Evolutionary conservation across 1,140 invertebrate species (phyloP).

Genomic region (Idris sp.): DNA sequence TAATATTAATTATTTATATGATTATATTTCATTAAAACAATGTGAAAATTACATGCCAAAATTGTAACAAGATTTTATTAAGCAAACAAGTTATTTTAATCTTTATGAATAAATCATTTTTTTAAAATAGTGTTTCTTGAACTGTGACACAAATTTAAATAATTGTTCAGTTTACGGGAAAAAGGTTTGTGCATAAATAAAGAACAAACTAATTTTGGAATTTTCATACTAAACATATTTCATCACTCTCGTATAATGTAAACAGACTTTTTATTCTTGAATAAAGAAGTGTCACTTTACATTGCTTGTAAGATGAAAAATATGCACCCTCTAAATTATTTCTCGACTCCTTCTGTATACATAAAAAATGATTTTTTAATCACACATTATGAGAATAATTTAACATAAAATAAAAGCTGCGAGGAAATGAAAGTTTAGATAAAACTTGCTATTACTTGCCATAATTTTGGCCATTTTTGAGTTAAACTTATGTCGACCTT

Average conservation of each 20-base stretch:
- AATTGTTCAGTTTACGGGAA: not conserved
- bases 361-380: slow-evolving; percentile 52
- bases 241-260: slow-evolving; percentile 6
- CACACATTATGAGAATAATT: slow-evolving; percentile 29
- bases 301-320: slow-evolving; percentile 30
- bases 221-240: slow-evolving; percentile 4
- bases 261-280: slow-evolving; percentile 28
- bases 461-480: too few relatives aligned
- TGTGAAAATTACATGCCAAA: not conserved
- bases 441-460: too few relatives aligned
- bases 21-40: too few relatives aligned
- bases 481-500: too few relatives aligned
- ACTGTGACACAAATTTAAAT: too few relatives aligned
- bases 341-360: slow-evolving; percentile 7
- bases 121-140: too few relatives aligned
- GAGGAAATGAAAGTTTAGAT: too few relatives aligned
- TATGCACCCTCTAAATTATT: slow-evolving; percentile 52
- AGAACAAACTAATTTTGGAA: not conserved
- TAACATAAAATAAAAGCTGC: slow-evolving; percentile 34
- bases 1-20: too few relatives aligned
- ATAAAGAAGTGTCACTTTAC: slow-evolving; percentile 34
- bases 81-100: not conserved
- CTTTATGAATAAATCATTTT: too few relatives aligned
- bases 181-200: not conserved
- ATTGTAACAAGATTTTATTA: not conserved